Base-by-base conservation (phyloP, 1,140 invertebrate species). In the Pristionchus pacificus region DNA sequence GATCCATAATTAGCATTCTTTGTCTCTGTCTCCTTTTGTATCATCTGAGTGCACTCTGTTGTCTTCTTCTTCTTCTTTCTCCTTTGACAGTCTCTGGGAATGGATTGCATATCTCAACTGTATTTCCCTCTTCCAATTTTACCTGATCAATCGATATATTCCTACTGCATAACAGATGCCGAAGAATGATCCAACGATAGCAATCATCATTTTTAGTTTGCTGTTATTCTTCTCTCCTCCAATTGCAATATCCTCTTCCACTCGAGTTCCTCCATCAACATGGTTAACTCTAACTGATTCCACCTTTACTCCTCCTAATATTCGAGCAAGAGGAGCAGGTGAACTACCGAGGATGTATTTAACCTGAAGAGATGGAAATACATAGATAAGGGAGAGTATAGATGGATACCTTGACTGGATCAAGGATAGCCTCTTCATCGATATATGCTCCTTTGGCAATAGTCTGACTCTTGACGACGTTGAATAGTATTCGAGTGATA, bases 331-430 rank as follows among this genome's bases (percentile, higher is more conserved):
- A 19, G 82, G 80, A 1, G 65, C 78, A 10, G 74, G 27, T 74
- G 84, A 82, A 24, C 72, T 76, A 0, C 62, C 71, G 49, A 83
- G 73, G 27, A 83, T 83, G 28, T 72, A 67, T 70, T 84, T 84
- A 27, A 82, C 72, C 68, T 70, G 70, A 32, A 57, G 13, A 65
- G 15, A 19, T 3, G 63, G 10, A 2, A n/a, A 32, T 59, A 3
- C 6, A 31, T 25, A 59, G 28, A 14, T 10, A 19, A 70, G 27
- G 19, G 19, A 10, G 33, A 31, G 60, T 2, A n/a, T 6, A 70
- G n/a, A 2, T 28, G 33, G 15, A 24, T n/a, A 74, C 72, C 70
- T 68, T 65, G 32, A 65, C 38, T 2, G 68, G 66, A 55, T 76
- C 65, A 6, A 75, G 59, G 28, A 73, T 68, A 2, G 55, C 62